These are phyloP conservation scores for Troilus luridus DNA, from an alignment of 2,888 invertebrate genomes.

Conservation along the genomic window DNA sequence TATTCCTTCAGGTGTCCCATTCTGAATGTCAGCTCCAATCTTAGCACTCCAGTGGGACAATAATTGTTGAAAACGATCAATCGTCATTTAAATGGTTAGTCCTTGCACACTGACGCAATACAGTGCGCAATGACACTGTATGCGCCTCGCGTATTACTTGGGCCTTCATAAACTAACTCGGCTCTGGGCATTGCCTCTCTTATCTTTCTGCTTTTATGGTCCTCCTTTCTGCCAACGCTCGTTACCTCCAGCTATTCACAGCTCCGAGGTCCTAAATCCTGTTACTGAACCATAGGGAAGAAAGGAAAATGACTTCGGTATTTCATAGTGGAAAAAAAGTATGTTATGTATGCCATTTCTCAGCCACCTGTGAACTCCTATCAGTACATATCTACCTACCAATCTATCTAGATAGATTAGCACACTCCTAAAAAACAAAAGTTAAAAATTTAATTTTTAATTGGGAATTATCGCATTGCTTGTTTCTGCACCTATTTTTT, in stretches of 20 bases:
- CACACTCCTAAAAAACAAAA: no score
- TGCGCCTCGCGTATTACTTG: not conserved
- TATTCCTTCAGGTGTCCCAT: not conserved
- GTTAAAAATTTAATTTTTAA: no score
- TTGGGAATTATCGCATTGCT: no score
- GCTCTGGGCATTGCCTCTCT: not conserved
- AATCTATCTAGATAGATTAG: no score
- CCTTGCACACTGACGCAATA: not conserved
- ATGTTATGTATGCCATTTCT: not conserved
- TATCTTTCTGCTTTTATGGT: constrained; percentile 19
- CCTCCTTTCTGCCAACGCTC: constrained; percentile 2
- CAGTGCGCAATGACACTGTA: not conserved
- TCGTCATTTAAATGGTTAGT: not conserved
- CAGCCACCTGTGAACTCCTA: not conserved
- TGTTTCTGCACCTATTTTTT: no score
- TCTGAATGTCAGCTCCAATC: not conserved
- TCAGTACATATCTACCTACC: no score
- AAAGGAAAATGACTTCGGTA: not conserved
- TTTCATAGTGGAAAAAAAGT: not conserved
- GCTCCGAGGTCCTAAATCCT: not conserved
- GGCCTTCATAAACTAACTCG: not conserved
- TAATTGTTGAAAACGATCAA: not conserved
- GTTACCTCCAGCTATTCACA: not conserved
- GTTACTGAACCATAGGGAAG: not conserved
- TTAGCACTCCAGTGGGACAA: not conserved